Evolutionary conservation across 2,113 vertebrate genomes (phyloP).

Genomic region (Callaeas wilsoni): DNA sequence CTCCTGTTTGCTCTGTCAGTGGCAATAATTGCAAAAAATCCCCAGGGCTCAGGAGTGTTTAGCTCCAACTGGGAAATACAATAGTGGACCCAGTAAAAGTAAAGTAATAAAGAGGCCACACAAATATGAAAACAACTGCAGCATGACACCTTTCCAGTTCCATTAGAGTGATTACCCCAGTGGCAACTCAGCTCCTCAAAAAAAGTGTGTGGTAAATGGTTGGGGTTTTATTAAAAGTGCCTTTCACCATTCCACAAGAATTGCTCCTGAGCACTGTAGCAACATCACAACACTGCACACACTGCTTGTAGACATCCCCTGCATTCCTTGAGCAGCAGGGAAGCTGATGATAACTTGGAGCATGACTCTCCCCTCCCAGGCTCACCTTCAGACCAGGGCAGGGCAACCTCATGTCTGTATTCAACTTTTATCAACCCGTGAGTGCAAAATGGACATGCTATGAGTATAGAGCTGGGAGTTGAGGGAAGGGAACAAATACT

Average conservation of each 20-base stretch:
- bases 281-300: neutral
- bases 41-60: neutral
- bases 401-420: neutral
- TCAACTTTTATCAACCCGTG: neutral
- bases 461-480: neutral
- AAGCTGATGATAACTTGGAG: neutral
- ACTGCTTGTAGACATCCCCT: neutral
- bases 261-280: neutral
- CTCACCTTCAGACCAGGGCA: neutral
- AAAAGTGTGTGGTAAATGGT: neutral
- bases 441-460: neutral
- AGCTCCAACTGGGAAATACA: neutral
- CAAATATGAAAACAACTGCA: conserved; percentile 28
- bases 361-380: neutral
- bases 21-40: conserved; percentile 32
- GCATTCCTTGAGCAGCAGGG: neutral
- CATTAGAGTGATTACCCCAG: neutral
- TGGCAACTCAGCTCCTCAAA: neutral
- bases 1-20: conserved; percentile 32
- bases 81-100: neutral
- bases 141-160: neutral
- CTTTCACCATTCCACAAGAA: neutral
- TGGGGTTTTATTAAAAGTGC: neutral
- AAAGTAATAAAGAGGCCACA: neutral
- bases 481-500: neutral